Conservation (phyloP, 92 coral and sea anemone genomes). For the Actinostola sp. region DNA sequence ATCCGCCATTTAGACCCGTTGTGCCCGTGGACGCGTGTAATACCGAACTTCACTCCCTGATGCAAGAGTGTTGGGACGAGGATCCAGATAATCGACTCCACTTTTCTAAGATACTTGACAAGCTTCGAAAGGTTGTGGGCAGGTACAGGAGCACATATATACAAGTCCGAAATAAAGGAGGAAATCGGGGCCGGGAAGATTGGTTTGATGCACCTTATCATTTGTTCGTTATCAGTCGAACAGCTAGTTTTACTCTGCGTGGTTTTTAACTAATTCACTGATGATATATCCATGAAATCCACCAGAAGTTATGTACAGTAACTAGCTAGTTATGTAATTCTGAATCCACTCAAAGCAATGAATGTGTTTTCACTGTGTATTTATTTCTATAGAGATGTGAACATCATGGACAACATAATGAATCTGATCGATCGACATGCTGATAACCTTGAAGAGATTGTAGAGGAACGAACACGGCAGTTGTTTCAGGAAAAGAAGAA, state of each 20-base stretch:
- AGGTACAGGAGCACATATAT: conserved; percentile 25
- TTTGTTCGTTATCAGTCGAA: too few relatives aligned
- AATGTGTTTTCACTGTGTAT: too few relatives aligned
- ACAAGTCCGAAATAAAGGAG: neutral
- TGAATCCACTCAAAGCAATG: too few relatives aligned
- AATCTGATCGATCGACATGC: conserved; percentile 80
- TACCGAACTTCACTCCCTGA: conserved; percentile 66
- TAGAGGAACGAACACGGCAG: conserved; percentile 71
- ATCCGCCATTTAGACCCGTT: conserved; percentile 86
- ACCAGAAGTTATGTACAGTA: too few relatives aligned
- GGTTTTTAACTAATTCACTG: too few relatives aligned
- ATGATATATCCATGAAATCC: too few relatives aligned
- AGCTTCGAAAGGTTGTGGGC: conserved; percentile 74
- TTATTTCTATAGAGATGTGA: conserved; percentile 62
- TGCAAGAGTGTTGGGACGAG: conserved; percentile 85
- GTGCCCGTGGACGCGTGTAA: conserved; percentile 73
- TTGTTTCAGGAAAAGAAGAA: conserved; percentile 84
- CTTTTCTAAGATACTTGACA: conserved; percentile 74
- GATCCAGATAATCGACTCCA: conserved; percentile 80
- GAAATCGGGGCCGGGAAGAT: too few relatives aligned
- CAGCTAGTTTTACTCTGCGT: too few relatives aligned
- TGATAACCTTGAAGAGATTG: conserved; percentile 80
- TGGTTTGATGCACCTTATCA: too few relatives aligned
- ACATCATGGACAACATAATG: conserved; percentile 82
- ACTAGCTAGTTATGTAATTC: too few relatives aligned